These are phyloP conservation scores for Ichneumoninae sp. DNA, from an alignment of 2,888 invertebrate species.

Conservation along the genomic window DNA sequence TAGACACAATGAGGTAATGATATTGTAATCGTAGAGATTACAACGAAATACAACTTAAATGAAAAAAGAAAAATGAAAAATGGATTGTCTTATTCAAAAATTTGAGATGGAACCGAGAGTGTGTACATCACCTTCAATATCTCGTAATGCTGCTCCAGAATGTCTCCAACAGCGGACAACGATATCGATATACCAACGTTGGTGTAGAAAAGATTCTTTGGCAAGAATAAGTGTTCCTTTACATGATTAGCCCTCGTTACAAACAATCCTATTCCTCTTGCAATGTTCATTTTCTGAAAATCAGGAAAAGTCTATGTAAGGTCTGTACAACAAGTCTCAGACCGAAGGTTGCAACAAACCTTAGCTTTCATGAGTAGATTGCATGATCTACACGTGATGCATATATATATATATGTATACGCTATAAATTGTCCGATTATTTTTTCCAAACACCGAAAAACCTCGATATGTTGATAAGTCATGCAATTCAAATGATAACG, in stretches of 20 bases:
- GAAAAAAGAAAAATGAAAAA: neutral
- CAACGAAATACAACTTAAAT: neutral
- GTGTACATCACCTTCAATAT: conserved; percentile 82
- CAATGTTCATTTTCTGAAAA: conserved; percentile 73
- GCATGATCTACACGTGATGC: neutral
- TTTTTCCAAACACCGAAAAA: neutral
- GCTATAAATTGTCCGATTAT: neutral
- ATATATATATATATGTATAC: neutral
- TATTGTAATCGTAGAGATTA: neutral
- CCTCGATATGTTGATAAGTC: neutral
- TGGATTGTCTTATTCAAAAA: neutral
- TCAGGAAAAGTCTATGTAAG: neutral
- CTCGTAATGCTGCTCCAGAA: conserved; percentile 93
- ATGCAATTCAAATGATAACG: neutral
- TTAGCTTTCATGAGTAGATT: neutral
- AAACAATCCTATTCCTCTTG: conserved; percentile 68
- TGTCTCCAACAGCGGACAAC: conserved; percentile 92
- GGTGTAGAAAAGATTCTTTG: conserved; percentile 65
- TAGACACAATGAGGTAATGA: neutral
- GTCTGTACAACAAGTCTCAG: neutral
- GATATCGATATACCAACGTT: conserved; percentile 87
- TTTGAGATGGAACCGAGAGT: neutral
- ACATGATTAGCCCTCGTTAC: conserved; percentile 66
- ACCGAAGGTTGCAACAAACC: neutral
- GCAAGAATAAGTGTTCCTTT: conserved; percentile 77